phyloP scores from a whole-genome alignment of 2,113 vertebrate genomes.

The Calidris pygmaea region DNA sequence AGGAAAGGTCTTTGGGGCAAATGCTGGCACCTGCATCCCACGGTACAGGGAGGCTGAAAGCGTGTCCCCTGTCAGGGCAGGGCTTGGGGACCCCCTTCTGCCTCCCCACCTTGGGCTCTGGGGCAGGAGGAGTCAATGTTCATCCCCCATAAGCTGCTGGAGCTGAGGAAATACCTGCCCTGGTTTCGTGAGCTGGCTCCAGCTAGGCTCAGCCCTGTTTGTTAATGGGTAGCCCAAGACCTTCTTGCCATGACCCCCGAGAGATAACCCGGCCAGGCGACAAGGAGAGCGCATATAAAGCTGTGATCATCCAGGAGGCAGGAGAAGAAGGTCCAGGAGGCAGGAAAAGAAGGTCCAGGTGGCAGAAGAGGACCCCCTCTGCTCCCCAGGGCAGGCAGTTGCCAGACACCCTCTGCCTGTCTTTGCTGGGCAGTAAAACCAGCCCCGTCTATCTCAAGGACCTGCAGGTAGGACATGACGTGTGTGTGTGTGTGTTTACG shows the following conservation, averaged over 20 bases:
- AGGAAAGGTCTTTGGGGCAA: not conserved
- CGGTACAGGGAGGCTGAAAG: accelerated
- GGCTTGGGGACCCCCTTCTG: not conserved
- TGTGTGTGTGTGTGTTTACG: too few relatives aligned
- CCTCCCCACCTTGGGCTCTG: not conserved
- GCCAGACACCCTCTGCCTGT: not conserved
- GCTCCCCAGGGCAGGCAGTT: not conserved
- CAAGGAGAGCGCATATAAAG: accelerated
- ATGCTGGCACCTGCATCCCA: too few relatives aligned
- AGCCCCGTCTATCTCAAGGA: not conserved
- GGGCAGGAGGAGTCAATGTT: not conserved
- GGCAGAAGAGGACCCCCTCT: not conserved
- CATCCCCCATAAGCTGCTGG: not conserved
- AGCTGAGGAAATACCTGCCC: not conserved
- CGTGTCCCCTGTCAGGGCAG: not conserved
- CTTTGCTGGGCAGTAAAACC: not conserved
- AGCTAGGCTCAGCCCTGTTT: accelerated
- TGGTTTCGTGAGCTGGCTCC: not conserved
- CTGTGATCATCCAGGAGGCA: accelerated
- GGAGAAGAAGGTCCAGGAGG: not conserved
- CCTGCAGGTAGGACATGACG: not conserved
- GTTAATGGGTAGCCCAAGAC: constrained; percentile 16
- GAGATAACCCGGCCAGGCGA: not conserved
- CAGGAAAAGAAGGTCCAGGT: not conserved
- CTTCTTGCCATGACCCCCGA: accelerated